Percentiles rank a stretch among this genome's conserved stretches.
These are phyloP conservation scores for Orchesella cincta DNA, from an alignment of 1,140 invertebrate species.

Conservation along the genomic window DNA sequence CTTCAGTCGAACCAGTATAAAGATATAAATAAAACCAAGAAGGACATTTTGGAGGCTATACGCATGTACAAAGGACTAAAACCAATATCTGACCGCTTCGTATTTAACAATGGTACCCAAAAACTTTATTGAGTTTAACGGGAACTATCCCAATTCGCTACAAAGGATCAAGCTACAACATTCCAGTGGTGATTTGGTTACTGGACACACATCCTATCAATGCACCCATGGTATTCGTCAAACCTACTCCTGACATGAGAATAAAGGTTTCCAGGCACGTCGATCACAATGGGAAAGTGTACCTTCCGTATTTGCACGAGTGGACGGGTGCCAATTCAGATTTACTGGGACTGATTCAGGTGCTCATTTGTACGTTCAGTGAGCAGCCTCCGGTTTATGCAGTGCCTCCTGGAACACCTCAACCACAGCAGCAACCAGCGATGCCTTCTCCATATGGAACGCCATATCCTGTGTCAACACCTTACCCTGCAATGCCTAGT, in stretches of 20 bases:
- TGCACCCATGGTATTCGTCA: slow-evolving; percentile 97
- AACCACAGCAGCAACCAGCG: slow-evolving; percentile 39
- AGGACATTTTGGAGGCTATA: slow-evolving; percentile 72
- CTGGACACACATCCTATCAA: slow-evolving; percentile 96
- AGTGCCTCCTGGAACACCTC: slow-evolving; percentile 54
- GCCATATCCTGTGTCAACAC: slow-evolving; percentile 64
- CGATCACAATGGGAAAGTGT: slow-evolving; percentile 93
- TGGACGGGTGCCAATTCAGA: slow-evolving; percentile 88
- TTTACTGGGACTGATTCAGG: slow-evolving; percentile 80
- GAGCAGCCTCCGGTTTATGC: slow-evolving; percentile 93
- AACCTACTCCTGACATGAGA: slow-evolving; percentile 91
- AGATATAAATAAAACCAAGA: slow-evolving; percentile 71
- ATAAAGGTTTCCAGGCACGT: slow-evolving; percentile 94
- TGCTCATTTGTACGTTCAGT: slow-evolving; percentile 90
- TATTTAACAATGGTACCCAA: slow-evolving; percentile 84
- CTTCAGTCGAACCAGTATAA: slow-evolving; percentile 62
- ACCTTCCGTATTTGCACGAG: slow-evolving; percentile 93
- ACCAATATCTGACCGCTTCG: slow-evolving; percentile 66
- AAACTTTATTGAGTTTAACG: slow-evolving; percentile 79
- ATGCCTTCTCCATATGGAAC: slow-evolving; percentile 44
- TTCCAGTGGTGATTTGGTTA: slow-evolving; percentile 94
- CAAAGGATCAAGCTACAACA: slow-evolving; percentile 88
- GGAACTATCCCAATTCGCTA: slow-evolving; percentile 92
- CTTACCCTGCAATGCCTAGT: slow-evolving; percentile 47
- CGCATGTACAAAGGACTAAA: slow-evolving; percentile 72